Percentiles rank a stretch among this genome's conserved stretches.
These are phyloP conservation scores for Agrotis clavis DNA, from an alignment of 2,888 invertebrate species.

Conservation along the genomic window DNA sequence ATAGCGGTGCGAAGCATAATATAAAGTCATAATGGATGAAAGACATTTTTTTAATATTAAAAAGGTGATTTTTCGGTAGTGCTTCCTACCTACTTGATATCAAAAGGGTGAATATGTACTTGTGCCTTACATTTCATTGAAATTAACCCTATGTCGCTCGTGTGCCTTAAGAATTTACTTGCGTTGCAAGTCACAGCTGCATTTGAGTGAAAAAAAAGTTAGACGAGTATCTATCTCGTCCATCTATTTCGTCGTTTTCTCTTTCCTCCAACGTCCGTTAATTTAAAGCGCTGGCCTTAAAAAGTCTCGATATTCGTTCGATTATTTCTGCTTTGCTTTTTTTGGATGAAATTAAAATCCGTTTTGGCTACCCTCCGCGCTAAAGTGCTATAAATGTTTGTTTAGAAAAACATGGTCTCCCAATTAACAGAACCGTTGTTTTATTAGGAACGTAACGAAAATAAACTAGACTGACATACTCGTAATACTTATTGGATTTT, in stretches of 20 bases:
- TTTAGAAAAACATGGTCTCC: slow-evolving; percentile 58
- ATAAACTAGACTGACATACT: not conserved
- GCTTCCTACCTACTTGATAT: slow-evolving; percentile 4
- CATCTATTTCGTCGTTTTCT: slow-evolving; percentile 24
- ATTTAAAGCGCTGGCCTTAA: slow-evolving; percentile 35
- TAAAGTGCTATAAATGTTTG: slow-evolving; percentile 57
- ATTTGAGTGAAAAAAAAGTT: slow-evolving; percentile 10
- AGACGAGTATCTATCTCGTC: not conserved
- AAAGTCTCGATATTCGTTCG: slow-evolving; percentile 51
- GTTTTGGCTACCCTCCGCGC: slow-evolving; percentile 54
- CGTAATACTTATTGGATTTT: not conserved
- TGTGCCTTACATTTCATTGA: slow-evolving; percentile 2
- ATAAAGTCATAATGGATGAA: slow-evolving; percentile 41
- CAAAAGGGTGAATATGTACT: slow-evolving; percentile 16
- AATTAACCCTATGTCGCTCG: not conserved
- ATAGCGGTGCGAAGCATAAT: slow-evolving; percentile 41
- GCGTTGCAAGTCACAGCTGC: not conserved
- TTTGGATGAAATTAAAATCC: slow-evolving; percentile 63
- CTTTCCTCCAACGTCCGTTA: slow-evolving; percentile 26
- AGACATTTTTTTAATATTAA: slow-evolving; percentile 42
- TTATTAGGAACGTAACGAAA: slow-evolving; percentile 18
- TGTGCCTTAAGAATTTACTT: not conserved
- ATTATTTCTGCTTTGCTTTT: slow-evolving; percentile 46
- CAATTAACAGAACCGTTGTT: slow-evolving; percentile 59
- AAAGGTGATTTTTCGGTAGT: slow-evolving; percentile 39